Conservation (phyloP, 2,113 vertebrate genomes). For the Callionymus lyra region DNA sequence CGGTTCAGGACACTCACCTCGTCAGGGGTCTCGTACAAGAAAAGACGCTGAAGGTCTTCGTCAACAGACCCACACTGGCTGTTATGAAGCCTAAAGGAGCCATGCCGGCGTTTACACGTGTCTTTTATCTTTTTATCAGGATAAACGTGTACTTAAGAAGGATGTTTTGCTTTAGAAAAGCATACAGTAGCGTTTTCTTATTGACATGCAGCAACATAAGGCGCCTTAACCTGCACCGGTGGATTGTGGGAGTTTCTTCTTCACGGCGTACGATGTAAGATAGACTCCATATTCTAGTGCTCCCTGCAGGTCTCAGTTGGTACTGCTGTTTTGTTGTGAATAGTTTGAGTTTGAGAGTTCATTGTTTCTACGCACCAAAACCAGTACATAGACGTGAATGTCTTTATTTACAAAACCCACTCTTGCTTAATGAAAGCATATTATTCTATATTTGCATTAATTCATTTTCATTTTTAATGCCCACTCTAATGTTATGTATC, state of each 20-base stretch:
- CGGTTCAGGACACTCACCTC: slow-evolving; percentile 36
- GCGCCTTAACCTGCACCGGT: slow-evolving; percentile 38
- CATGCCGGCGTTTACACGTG: slow-evolving; percentile 24
- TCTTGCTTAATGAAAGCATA: too few species aligned
- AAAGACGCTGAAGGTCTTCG: slow-evolving; percentile 42
- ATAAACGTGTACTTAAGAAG: background rate
- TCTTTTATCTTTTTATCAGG: background rate
- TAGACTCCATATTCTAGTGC: background rate
- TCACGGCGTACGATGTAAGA: background rate
- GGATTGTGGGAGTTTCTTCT: slow-evolving; percentile 46
- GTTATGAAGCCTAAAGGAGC: slow-evolving; percentile 47
- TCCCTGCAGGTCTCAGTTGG: background rate
- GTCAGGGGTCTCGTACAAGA: slow-evolving; percentile 26
- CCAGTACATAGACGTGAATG: too few species aligned
- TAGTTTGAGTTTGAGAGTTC: too few species aligned
- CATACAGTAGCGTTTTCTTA: background rate
- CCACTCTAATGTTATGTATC: too few species aligned
- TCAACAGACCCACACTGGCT: slow-evolving; percentile 37
- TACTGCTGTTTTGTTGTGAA: too few species aligned
- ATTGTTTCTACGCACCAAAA: too few species aligned
- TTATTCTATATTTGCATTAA: too few species aligned
- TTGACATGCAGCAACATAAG: slow-evolving; percentile 29
- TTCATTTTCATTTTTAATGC: too few species aligned
- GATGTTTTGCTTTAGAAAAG: background rate
- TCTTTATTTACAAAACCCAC: too few species aligned